A percentile compares a stretch with the other conserved stretches of the same genome.
Conservation (phyloP, 2,113 vertebrate genomes). For the Plecturocebus donacophilus region DNA sequence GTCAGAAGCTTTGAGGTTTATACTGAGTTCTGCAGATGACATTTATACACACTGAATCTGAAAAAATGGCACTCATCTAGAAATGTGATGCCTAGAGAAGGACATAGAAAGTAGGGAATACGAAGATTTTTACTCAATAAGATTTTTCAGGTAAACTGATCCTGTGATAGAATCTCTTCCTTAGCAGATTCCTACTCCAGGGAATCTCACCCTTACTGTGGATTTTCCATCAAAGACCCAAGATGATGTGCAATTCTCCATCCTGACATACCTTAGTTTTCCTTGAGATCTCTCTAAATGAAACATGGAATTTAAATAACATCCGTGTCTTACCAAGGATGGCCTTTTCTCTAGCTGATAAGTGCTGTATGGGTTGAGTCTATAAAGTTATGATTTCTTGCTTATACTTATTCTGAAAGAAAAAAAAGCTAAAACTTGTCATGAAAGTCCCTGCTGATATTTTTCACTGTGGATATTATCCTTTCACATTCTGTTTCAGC, state of each 20-base stretch:
- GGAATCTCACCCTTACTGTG: not conserved
- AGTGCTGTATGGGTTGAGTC: not conserved
- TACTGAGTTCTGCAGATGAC: not conserved
- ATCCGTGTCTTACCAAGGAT: not conserved
- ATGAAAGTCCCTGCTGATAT: slow-evolving; percentile 48
- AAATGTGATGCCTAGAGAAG: not conserved
- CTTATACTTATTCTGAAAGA: slow-evolving; percentile 30
- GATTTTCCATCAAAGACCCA: not conserved
- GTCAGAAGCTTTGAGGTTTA: not conserved
- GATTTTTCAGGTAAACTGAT: not conserved
- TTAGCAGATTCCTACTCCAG: not conserved
- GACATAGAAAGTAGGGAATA: not conserved
- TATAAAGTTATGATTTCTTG: not conserved
- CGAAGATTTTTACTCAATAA: not conserved
- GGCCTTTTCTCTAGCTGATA: not conserved
- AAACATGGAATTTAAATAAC: not conserved
- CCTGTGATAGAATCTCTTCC: not conserved
- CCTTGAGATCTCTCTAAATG: not conserved
- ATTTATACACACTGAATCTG: not conserved
- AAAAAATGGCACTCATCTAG: not conserved
- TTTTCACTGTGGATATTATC: slow-evolving; percentile 47
- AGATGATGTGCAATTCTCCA: not conserved
- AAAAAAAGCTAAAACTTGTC: not conserved
- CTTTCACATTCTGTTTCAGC: slow-evolving; percentile 45
- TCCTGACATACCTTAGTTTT: not conserved